Base-by-base conservation (phyloP, 2,888 invertebrate genomes). In the Anthophora plumipes region DNA sequence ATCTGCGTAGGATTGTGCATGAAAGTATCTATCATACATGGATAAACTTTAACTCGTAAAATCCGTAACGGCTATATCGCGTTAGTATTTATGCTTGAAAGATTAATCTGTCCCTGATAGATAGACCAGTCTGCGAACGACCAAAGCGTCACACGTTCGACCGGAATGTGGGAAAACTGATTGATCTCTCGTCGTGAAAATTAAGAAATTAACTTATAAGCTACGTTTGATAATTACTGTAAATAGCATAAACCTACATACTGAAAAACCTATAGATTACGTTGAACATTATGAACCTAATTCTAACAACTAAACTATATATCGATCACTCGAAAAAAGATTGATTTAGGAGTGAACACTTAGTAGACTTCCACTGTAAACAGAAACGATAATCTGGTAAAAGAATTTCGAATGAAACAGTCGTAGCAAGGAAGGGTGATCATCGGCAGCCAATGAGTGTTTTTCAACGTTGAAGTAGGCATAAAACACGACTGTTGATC, bases 201-300 rank as follows among this genome's bases (percentile, higher is more conserved):
- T 83, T 90, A 89, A 85, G 87, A 85, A 85, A 76, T 88, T 88
- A 87, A 82, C 89, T 91, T 90, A 91, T 84, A 82, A 77, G 79
- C 82, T 90, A 90, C 75, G 83, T 84, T 84, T 87, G 79, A 81
- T 85, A 80, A 80, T 88, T 89, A 88, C 87, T 87, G 88, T 89
- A 89, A 89, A 80, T 85, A 88, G 68, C 72, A 72, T 89, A 89
- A 78, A 82, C 89, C 91, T 91, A 90, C 77, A 82, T 89, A 91
- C 86, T 86, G 87, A 89, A 86, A 89, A 89, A 87, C 88, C 91
- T 91, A 89, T 83, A 75, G 85, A 82, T 87, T 89, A 89, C 75
- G 87, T 87, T 85, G 88, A 88, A 85, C 84, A 74, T 86, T 81
- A 78, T 85, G 87, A 91, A 90, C 91, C 92, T 92, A 91, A 85